A percentile compares a stretch with the other conserved stretches of the same genome.
These are phyloP conservation scores for Rallus limicola DNA, from an alignment of 2,113 vertebrate genomes.

Conservation along the genomic window DNA sequence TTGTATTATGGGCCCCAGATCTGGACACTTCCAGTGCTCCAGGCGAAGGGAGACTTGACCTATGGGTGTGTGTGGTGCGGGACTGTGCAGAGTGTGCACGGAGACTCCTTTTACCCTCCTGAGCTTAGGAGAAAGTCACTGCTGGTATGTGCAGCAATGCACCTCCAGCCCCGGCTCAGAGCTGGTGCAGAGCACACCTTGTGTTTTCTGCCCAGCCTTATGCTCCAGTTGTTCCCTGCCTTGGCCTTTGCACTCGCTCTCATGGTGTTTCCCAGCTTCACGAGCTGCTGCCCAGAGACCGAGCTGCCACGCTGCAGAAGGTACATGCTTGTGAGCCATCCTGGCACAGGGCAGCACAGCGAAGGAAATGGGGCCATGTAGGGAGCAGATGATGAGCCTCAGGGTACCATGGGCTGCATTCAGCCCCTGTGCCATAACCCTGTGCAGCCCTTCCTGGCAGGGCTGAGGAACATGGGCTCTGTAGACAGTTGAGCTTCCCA, in stretches of 20 bases:
- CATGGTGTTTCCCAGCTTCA: neutral
- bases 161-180: neutral
- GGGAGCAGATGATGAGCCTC: neutral
- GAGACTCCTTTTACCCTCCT: neutral
- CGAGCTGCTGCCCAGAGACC: neutral
- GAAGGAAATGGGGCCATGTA: accelerated
- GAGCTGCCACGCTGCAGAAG: neutral
- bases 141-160: accelerated
- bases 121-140: neutral
- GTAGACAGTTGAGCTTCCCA: neutral
- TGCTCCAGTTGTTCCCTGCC: neutral
- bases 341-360: neutral
- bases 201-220: neutral
- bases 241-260: neutral
- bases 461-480: neutral
- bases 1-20: too few species aligned
- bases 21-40: neutral
- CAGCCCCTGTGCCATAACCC: neutral
- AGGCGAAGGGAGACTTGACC: neutral
- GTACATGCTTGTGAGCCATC: neutral
- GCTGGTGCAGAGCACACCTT: accelerated
- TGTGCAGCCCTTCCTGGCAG: neutral
- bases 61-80: neutral
- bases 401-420: accelerated
- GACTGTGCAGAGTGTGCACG: neutral